Base-by-base conservation (phyloP, 2,113 vertebrate species). In the Abramis brama region DNA sequence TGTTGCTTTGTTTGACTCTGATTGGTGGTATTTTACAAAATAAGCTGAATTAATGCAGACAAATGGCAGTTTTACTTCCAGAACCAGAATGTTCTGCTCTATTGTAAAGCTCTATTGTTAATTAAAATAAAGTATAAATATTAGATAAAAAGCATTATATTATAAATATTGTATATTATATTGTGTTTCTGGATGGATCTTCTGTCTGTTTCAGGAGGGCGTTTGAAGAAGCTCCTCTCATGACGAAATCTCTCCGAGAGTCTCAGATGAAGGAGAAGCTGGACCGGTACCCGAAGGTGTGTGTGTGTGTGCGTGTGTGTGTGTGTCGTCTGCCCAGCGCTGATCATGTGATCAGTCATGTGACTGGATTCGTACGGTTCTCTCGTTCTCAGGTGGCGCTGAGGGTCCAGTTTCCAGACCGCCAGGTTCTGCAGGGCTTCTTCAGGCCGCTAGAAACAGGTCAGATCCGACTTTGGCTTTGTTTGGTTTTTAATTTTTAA, bases 341-440 rank as follows among this genome's bases (percentile, higher is more conserved):
- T 71, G 73, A 15, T 75, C 73, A 75, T 75, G 73, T 75, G 36
- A 71, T 36, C 68, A 10, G 70, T 74, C 70, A 74, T 13, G 71
- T 74, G 71, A 74, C 39, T 47, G 68, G 36, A 39, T 43, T 71
- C 0, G 2, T 11, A 19, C 9, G 30, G 6, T n/a, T 84, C 6
- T 70, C 52, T 60, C 9, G 10, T 19, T 75, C 68, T 83, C 90
- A 99, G 98, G 97, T 99, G 89, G 97, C 95, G 55, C 66, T 99
- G 87, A 95, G 98, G 91, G 92, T 99, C 89, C 95, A 94, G 88
- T 99, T 99, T 88, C 98, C 97, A 84, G 97, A 99, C 92, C 95
- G 97, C 68, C 91, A 96, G 17, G 92, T 98, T 89, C 93, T 99
- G 0, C 98, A 99, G 79, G 98, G 97, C 0, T 97, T 97, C 93